Base-by-base conservation (phyloP, 2,113 vertebrate species). In the Xiphophorus maculatus region DNA sequence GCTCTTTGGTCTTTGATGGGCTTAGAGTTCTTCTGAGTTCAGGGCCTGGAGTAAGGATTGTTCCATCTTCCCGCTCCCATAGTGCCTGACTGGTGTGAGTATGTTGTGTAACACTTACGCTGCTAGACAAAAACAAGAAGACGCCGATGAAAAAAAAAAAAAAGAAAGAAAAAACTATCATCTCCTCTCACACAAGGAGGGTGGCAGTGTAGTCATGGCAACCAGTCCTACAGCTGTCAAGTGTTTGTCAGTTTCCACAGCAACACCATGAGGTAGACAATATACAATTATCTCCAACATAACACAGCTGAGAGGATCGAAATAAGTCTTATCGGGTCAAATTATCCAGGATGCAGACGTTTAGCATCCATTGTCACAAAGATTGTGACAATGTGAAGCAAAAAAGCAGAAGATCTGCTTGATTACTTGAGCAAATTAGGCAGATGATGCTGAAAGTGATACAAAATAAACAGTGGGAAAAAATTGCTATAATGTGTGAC, bases 191-290 rank as follows among this genome's bases (percentile, higher is more conserved):
- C 74, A 72, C 77, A 66, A 63, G 48, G 74, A 87, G 84, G 82
- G 70, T 84, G 80, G 75, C 77, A 72, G 70, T 65, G 93, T 94
- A 86, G 90, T 87, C 91, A 92, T 87, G 88, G 91, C 83, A 94
- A 94, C 93, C 29, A 33, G 22, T 90, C 85, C 88, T 83, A 86
- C 90, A 93, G 88, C 93, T 93, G 88, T 93, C 90, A 91, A 91
- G 90, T 91, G 88, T 89, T 92, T 88, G 88, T 92, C 91, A 91
- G 94, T 94, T 94, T 93, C 94, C 93, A 94, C 91, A 91, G 94
- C 89, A 95, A 95, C 93, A 73, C 81, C 75, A 86, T 87, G 86
- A 85, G 86, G 88, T 87, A 72, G 84, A 83, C 88, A 85, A 82
- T 71, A 87, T 84, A 92, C 87, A 81, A 89, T 93, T 89, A 91